Percentiles rank a stretch among this genome's conserved stretches.
Evolutionary conservation across 2,797 vertebrate genomes (phyloP).

Genomic region (Pygocentrus nattereri): DNA sequence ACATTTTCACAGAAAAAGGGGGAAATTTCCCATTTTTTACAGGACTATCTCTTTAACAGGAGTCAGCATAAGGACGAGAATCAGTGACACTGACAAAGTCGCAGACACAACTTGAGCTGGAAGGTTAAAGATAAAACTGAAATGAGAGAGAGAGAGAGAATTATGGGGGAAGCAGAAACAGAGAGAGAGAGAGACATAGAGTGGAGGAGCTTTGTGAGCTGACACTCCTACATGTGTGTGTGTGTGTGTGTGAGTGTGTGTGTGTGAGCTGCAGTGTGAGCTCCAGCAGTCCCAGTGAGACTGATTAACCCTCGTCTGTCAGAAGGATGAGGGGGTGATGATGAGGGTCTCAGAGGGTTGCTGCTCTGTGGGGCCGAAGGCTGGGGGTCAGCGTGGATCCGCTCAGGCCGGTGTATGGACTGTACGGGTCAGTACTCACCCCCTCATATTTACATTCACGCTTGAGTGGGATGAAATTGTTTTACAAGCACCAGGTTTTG

Average conservation of each 20-base stretch:
- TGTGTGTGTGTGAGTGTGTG: slow-evolving; percentile 24
- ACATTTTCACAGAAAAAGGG: neutral
- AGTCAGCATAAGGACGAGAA: slow-evolving; percentile 18
- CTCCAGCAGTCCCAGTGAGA: slow-evolving; percentile 94
- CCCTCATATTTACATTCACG: neutral
- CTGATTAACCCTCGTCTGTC: slow-evolving; percentile 98
- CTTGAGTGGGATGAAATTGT: neutral
- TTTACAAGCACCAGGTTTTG: no score
- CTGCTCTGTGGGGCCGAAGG: slow-evolving; percentile 59
- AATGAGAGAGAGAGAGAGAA: slow-evolving; percentile 22
- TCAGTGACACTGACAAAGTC: neutral
- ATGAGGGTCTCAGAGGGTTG: slow-evolving; percentile 89
- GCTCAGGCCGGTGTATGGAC: slow-evolving; percentile 4
- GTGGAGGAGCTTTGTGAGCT: neutral
- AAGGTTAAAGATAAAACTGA: slow-evolving; percentile 24
- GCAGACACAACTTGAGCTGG: slow-evolving; percentile 17
- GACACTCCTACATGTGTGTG: slow-evolving; percentile 8
- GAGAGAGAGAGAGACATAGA: neutral
- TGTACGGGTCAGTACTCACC: neutral
- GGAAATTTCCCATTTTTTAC: neutral
- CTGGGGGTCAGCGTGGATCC: slow-evolving; percentile 36
- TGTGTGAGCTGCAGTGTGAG: slow-evolving; percentile 51
- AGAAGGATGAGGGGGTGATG: slow-evolving; percentile 94
- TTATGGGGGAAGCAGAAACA: slow-evolving; percentile 23
- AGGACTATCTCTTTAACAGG: neutral